Conservation (phyloP, 2,113 vertebrate genomes). For the Epinephelus cyanopodus region DNA sequence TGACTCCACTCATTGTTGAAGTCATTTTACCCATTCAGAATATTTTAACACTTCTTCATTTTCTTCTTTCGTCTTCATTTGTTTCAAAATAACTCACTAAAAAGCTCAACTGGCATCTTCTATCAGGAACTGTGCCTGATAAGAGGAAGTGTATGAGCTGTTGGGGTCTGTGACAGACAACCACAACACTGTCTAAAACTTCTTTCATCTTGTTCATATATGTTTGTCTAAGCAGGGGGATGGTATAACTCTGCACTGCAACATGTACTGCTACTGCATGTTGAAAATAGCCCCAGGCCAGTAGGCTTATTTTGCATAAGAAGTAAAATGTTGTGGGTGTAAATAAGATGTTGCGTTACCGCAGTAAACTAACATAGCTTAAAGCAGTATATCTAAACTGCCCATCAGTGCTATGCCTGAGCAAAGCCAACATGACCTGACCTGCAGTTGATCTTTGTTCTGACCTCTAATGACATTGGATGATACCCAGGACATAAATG, state of each 20-base stretch:
- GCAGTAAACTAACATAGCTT: background rate
- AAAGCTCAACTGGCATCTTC: background rate
- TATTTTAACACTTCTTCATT: too few relatives aligned
- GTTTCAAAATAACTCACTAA: background rate
- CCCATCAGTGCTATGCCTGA: background rate
- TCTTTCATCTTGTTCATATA: background rate
- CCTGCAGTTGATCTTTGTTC: background rate
- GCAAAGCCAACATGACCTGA: background rate
- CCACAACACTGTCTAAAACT: background rate
- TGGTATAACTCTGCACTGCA: background rate
- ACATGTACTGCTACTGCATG: background rate
- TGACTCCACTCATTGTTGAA: constrained; percentile 26
- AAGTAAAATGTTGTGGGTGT: background rate
- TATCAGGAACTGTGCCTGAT: constrained; percentile 9
- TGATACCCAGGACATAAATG: background rate
- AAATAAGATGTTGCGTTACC: background rate
- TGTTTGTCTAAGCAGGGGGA: background rate
- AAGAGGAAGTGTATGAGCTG: background rate
- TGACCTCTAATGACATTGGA: background rate
- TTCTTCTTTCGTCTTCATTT: background rate
- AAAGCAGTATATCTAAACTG: background rate
- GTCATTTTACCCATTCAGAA: background rate
- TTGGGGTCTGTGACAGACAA: background rate
- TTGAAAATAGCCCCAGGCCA: background rate
- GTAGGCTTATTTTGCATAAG: background rate